Evolutionary conservation across 2,888 invertebrate species (phyloP), one percentile per base, ranked within the genome.

Genomic region (Labia minor): DNA sequence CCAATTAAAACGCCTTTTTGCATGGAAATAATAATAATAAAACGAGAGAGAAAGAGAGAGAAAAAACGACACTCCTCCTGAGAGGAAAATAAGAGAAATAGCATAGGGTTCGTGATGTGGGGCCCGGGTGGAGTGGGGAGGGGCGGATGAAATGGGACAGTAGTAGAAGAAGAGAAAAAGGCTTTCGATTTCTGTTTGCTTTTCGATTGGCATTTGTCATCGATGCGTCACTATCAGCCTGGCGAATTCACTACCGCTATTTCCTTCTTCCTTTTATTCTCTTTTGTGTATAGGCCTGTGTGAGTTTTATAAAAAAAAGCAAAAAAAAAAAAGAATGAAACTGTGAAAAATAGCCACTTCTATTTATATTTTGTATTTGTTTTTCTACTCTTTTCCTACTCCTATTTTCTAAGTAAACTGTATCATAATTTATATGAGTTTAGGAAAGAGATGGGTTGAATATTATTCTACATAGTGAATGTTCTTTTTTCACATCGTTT

Each of bases 171-270:
- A 64, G n/a, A 63, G 21, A 61, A 37, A 33, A 64, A 61, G 64
- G 19, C 49, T 49, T 49, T 49, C 49, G n/a, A 49, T 49, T 49
- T 49, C 49, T 37, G 19, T 64, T 37, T 65, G 62, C 20, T 62
- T 63, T 49, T 64, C 64, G 66, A 62, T 62, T 37, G 64, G 66
- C 66, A 68, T 68, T 68, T 68, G 68, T 68, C 68, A 68, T 61
- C 62, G 63, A 21, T 64, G 64, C 66, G 66, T 68, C 68, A 68
- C 26, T 49, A 61, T 64, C 68, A 68, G 68, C 64, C 49, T 3
- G 14, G 3, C 16, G 49, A 49, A 49, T 49, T 49, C 49, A 49
- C 49, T 49, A 14, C 49, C 49, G 16, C 49, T 16, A 49, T 49
- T 49, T 49, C 49, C 49, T 49, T 49, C 49, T 49, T 49, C 49